A percentile compares a stretch with the other conserved stretches of the same genome.
Evolutionary conservation across 2,113 vertebrate species (phyloP).

Genomic region (Hippocampus zosterae): DNA sequence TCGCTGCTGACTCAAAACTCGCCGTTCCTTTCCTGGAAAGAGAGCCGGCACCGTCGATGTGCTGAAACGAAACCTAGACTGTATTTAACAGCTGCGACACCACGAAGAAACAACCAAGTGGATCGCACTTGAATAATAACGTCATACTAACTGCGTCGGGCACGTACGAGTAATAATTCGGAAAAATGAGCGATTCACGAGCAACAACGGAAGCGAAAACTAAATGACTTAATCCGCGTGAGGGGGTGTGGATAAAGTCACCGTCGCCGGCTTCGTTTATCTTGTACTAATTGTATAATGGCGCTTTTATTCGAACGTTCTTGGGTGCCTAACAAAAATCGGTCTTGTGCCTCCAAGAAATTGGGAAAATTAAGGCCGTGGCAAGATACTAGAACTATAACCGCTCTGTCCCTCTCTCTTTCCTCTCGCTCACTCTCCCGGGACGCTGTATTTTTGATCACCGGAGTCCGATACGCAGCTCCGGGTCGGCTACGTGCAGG

Average conservation of each 20-base stretch:
- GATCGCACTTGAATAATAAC: neutral
- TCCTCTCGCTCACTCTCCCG: conserved; percentile 34
- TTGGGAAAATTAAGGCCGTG: conserved; percentile 48
- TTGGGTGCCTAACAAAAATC: conserved; percentile 39
- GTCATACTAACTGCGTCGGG: neutral
- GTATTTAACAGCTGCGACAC: conserved; percentile 12
- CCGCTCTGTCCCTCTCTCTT: conserved; percentile 25
- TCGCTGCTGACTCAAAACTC: conserved; percentile 15
- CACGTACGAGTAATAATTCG: neutral
- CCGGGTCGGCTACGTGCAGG: conserved; percentile 68
- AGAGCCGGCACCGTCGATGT: conserved; percentile 18
- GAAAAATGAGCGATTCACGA: conserved; percentile 1
- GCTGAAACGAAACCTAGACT: conserved; percentile 51
- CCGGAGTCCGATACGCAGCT: conserved; percentile 63
- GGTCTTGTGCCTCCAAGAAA: conserved; percentile 38
- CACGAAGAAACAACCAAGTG: neutral
- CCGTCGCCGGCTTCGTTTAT: conserved; percentile 33
- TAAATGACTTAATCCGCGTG: conserved; percentile 40
- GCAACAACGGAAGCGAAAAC: conserved; percentile 28
- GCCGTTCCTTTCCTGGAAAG: conserved; percentile 51
- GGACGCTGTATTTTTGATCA: conserved; percentile 67
- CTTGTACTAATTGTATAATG: conserved; percentile 10
- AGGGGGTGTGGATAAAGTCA: conserved; percentile 4
- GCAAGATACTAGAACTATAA: conserved; percentile 53
- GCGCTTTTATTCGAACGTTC: conserved; percentile 10